Evolutionary conservation across 1,140 invertebrate genomes (phyloP).

Genomic region (Cydia pomonella): DNA sequence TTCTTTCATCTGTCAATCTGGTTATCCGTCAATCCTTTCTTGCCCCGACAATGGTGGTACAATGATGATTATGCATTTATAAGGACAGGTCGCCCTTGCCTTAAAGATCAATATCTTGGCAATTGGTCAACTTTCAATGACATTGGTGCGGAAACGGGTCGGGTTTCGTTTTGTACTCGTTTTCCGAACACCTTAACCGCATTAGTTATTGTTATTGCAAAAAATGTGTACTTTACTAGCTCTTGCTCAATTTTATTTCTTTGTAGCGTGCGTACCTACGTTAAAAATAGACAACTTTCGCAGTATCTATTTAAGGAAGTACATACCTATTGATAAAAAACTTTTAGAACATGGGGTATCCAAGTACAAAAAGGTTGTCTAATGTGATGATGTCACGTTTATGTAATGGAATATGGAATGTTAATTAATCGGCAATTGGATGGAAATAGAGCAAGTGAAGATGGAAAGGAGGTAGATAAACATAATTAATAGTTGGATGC

Average conservation of each 20-base stretch:
- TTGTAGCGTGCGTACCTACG: background rate
- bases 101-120: slow-evolving; percentile 26
- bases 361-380: background rate
- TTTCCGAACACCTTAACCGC: slow-evolving; percentile 51
- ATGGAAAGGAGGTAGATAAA: slow-evolving; percentile 14
- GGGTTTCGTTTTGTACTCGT: slow-evolving; percentile 52
- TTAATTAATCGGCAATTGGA: slow-evolving; percentile 3
- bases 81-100: slow-evolving; percentile 35
- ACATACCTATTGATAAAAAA: background rate
- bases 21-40: too few relatives aligned
- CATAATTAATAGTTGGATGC: slow-evolving; percentile 10
- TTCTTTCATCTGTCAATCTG: slow-evolving; percentile 17
- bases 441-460: slow-evolving; percentile 23
- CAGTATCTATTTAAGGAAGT: background rate
- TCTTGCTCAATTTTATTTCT: slow-evolving; percentile 11
- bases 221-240: slow-evolving; percentile 26
- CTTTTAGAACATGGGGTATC: background rate
- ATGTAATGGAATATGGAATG: slow-evolving; percentile 9
- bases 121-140: slow-evolving; percentile 53
- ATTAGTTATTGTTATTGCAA: slow-evolving; percentile 38
- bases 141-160: slow-evolving; percentile 51
- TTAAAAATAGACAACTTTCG: background rate
- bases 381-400: slow-evolving; percentile 1
- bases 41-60: background rate
- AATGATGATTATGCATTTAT: slow-evolving; percentile 32